These are phyloP conservation scores for Darevskia mixta DNA, from an alignment of 2,797 vertebrate species.

Conservation along the genomic window DNA sequence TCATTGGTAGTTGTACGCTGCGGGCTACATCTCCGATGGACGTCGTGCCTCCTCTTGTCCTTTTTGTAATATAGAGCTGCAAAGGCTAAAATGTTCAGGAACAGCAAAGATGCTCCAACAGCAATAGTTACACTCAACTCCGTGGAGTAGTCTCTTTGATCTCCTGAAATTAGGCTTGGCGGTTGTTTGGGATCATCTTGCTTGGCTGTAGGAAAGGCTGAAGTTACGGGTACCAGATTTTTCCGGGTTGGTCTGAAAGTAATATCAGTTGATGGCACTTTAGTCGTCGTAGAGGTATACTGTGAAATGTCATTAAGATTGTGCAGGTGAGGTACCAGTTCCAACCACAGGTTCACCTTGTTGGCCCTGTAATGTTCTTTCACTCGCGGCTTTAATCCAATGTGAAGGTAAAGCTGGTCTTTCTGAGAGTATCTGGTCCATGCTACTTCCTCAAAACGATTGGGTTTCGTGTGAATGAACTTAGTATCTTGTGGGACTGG, in stretches of 20 bases:
- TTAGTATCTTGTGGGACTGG: constrained; percentile 99
- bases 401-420: constrained; percentile 98
- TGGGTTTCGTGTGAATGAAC: constrained; percentile 99
- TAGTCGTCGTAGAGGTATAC: constrained; percentile 97
- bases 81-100: constrained; percentile 98
- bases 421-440: constrained; percentile 99
- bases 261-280: constrained; percentile 94
- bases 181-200: constrained; percentile 93
- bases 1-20: constrained; percentile 93
- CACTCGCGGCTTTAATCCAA: constrained; percentile 97
- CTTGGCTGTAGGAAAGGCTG: constrained; percentile 93
- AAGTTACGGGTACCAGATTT: constrained; percentile 90
- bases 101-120: constrained; percentile 95
- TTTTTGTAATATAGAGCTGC: constrained; percentile 99
- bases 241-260: constrained; percentile 95
- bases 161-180: constrained; percentile 91
- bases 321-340: constrained; percentile 98
- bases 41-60: constrained; percentile 96
- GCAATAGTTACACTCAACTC: constrained; percentile 98
- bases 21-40: constrained; percentile 95
- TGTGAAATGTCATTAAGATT: constrained; percentile 98
- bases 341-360: constrained; percentile 98
- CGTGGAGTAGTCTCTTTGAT: constrained; percentile 98
- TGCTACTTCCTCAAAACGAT: constrained; percentile 98
- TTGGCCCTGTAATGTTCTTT: constrained; percentile 99